Evolutionary conservation across 2,888 invertebrate species (phyloP), one percentile per base, ranked within the genome.

Genomic region (Pegoplata infirma): DNA sequence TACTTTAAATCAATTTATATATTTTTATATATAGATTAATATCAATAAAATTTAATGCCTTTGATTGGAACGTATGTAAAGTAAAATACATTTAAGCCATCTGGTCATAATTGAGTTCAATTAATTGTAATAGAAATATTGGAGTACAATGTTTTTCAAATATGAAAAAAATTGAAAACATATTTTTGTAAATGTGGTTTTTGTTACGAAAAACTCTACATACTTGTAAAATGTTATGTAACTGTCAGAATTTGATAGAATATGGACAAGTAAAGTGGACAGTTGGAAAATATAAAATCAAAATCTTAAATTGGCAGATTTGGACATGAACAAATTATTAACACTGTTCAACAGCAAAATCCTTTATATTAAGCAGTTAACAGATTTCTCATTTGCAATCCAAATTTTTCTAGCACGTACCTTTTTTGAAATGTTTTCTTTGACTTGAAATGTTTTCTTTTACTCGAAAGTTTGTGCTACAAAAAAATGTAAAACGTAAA

Each of bases 91-190:
- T 55, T 49, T 14, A 74, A n/a, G n/a, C 36, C 78, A 78, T 74
- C 74, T 79, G 78, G 59, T 56, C 32, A 61, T 71, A 79, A 69
- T 79, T 74, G 63, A 71, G 51, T 63, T 71, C 75, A 71, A 67
- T 75, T 75, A 75, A 72, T 63, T 63, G 75, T 55, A 44, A 46
- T 32, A 63, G 47, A 16, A 61, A 56, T 40, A 19, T 17, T 63
- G 25, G 21, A 21, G 55, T 59, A 55, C 0, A 32, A 32, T 40
- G 36, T 40, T 40, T 12, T n/a, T n/a, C n/a, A n/a, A n/a, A n/a
- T n/a, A n/a, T n/a, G n/a, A n/a, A n/a, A 53, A 44, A 58, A 40
- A 16, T 12, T 32, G n/a, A n/a, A n/a, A 53, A 44, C 36, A 40
- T 10, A 5, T 32, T 36, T 12, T 36, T 36, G 36, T 58, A 53